phyloP scores from a whole-genome alignment of 2,113 vertebrate genomes.

The Ascaphus truei region DNA sequence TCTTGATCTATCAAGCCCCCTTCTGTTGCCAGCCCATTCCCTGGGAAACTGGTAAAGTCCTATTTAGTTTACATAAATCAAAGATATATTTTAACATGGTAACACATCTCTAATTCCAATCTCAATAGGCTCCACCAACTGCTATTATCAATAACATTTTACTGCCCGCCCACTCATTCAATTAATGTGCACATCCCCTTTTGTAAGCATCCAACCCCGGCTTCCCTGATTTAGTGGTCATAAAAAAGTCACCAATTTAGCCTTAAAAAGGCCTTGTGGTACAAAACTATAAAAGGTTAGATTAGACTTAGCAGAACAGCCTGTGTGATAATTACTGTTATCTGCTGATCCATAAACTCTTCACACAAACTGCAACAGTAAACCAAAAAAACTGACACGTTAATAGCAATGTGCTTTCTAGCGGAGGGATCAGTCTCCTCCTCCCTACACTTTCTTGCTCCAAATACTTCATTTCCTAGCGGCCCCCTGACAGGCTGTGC shows the following conservation, averaged over 20 bases:
- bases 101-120: constrained; percentile 29
- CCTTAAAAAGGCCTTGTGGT: constrained; percentile 41
- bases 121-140: constrained; percentile 45
- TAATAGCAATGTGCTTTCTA: constrained; percentile 53
- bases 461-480: constrained; percentile 43
- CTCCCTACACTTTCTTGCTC: constrained; percentile 41
- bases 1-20: constrained; percentile 4
- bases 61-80: constrained; percentile 10
- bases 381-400: constrained; percentile 60
- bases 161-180: constrained; percentile 41
- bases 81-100: neutral
- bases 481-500: constrained; percentile 48
- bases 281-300: constrained; percentile 62
- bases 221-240: constrained; percentile 46
- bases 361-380: constrained; percentile 61
- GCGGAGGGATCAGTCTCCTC: neutral
- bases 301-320: constrained; percentile 55
- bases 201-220: constrained; percentile 38
- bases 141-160: constrained; percentile 49
- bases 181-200: constrained; percentile 44
- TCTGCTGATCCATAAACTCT: constrained; percentile 68
- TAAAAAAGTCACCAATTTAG: constrained; percentile 52
- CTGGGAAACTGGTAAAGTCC: neutral
- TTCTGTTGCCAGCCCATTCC: neutral
- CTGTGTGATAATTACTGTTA: constrained; percentile 64